Conservation (phyloP, 2,888 invertebrate genomes). For the Patella ulyssiponensis region DNA sequence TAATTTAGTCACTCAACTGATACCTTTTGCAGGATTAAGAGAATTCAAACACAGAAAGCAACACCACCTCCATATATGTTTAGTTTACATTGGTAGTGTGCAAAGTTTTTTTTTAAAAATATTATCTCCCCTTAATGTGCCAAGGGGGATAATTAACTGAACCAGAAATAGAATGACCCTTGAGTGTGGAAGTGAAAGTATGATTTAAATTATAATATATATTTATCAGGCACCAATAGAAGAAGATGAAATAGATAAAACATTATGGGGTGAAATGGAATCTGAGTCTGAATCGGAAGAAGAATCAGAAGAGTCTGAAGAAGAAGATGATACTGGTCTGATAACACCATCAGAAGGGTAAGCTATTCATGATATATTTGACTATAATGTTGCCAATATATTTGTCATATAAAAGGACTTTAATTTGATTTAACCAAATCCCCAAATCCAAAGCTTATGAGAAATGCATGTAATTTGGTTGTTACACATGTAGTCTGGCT, state of each 20-base stretch:
- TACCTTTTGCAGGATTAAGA: not conserved
- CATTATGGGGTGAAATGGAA: slow-evolving; percentile 97
- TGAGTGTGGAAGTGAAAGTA: not conserved
- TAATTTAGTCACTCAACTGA: no score
- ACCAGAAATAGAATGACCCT: not conserved
- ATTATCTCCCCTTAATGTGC: not conserved
- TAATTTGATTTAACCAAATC: no score
- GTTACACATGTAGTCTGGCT: no score
- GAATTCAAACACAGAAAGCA: not conserved
- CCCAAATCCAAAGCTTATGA: no score
- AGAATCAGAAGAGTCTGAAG: slow-evolving; percentile 72
- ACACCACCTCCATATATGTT: not conserved
- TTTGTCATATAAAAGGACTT: no score
- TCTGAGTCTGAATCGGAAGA: slow-evolving; percentile 82
- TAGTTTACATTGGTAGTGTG: not conserved
- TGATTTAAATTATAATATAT: not conserved
- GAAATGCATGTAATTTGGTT: no score
- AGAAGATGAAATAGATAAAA: slow-evolving; percentile 92
- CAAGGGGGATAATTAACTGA: no score
- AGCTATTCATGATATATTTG: slow-evolving; percentile 14
- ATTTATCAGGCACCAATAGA: slow-evolving; percentile 74
- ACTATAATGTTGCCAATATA: no score
- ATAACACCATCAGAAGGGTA: slow-evolving; percentile 83
- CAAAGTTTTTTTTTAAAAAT: not conserved
- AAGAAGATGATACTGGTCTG: slow-evolving; percentile 83